A percentile compares a stretch with the other conserved stretches of the same genome.
These are phyloP conservation scores for Corydoras maculifer DNA, from an alignment of 2,113 vertebrate genomes.

Conservation along the genomic window DNA sequence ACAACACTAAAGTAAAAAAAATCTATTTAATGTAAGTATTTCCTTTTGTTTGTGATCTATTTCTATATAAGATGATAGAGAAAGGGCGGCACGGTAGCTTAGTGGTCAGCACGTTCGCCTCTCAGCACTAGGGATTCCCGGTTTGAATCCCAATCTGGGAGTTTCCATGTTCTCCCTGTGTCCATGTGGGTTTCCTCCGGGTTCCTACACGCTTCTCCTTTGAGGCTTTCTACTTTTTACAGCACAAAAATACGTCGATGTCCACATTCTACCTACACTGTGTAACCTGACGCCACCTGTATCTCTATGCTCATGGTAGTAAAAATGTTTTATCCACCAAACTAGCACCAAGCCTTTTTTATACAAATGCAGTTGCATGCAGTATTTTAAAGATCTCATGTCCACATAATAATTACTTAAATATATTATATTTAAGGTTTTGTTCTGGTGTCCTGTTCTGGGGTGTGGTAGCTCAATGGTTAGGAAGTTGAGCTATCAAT, in stretches of 20 bases:
- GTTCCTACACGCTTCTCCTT: constrained; percentile 60
- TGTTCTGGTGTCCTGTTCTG: too few relatives aligned
- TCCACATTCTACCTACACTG: constrained; percentile 71
- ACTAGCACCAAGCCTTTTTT: background rate
- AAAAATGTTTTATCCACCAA: background rate
- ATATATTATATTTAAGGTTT: background rate
- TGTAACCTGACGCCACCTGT: constrained; percentile 49
- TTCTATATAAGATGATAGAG: background rate
- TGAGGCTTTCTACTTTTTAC: constrained; percentile 67
- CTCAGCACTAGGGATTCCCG: too few relatives aligned
- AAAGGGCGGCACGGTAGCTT: constrained; percentile 15
- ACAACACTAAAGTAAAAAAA: constrained; percentile 67
- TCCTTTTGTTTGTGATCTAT: background rate
- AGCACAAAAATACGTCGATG: constrained; percentile 54
- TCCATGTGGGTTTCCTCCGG: too few relatives aligned
- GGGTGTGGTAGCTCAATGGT: too few relatives aligned
- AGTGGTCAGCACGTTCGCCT: too few relatives aligned
- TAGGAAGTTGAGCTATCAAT: too few relatives aligned
- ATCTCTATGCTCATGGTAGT: constrained; percentile 51
- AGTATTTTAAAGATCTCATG: too few relatives aligned
- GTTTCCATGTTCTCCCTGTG: too few relatives aligned
- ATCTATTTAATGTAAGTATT: constrained; percentile 47
- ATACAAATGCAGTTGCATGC: background rate
- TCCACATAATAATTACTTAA: background rate
- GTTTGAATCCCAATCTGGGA: too few relatives aligned